Evolutionary conservation across 2,797 vertebrate species (phyloP), one percentile per base, ranked within the genome.

Genomic region (Heteromormyrus szaboi): DNA sequence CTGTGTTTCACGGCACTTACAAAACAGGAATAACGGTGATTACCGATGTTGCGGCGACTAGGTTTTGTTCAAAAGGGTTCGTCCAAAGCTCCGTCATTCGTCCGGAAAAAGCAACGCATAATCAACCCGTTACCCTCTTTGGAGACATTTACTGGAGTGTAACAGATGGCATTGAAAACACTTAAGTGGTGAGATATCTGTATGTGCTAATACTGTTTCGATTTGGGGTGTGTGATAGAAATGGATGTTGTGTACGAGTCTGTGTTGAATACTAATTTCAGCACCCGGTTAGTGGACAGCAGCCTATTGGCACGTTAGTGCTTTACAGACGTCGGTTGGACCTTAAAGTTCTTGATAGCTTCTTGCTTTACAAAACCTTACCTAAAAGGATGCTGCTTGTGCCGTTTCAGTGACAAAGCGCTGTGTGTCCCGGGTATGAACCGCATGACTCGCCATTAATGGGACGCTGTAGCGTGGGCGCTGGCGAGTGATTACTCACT

Each of bases 111-210:
- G 41, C 88, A 29, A 29, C 19, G 22, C 48, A 22, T 17, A 22
- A 85, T 62, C 11, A 25, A 37, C 79, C 41, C 25, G 29, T 68
- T 89, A 85, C 85, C 79, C 54, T 54, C 6, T 51, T 65, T 22
- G 48, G 88, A 84, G 41, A 81, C 25, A 85, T 68, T 83, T 33
- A 22, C 44, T 44, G 12, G 22, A 50, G 33, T 53, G 83, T 37
- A 89, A 89, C 88, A 89, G 88, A 89, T 85, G 88, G 54, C 59
- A 54, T 37, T 65, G 83, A 37, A 46, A 46, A 59, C 54, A 53
- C 59, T 83, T 37, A 62, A 85, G 14, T 62, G 79, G 79, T 62
- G 53, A 59, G 79, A 62, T 88, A 88, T 88, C 46, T 88, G 3
- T 81, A 88, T 65, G 88, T 65, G 79, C 79, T 48, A 17, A 88